Evolutionary conservation across 2,113 vertebrate genomes (phyloP).

Genomic region (Toxostoma redivivum): DNA sequence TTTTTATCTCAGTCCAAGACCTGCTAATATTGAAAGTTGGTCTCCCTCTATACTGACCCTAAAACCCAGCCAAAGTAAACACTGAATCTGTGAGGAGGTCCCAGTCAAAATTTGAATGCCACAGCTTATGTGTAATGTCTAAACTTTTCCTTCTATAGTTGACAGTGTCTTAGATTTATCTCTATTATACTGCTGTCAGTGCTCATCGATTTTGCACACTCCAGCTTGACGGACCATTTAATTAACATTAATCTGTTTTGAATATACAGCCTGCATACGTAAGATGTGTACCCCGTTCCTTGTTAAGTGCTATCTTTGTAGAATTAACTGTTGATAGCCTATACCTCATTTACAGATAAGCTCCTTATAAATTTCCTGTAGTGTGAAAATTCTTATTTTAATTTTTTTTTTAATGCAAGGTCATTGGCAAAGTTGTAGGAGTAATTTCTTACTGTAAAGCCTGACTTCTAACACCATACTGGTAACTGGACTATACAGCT

Average conservation of each 20-base stretch:
- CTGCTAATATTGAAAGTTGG: not conserved
- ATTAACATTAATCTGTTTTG: slow-evolving; percentile 65
- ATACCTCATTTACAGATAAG: slow-evolving; percentile 6
- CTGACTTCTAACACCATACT: not conserved
- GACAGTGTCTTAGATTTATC: slow-evolving; percentile 50
- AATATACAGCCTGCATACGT: slow-evolving; percentile 35
- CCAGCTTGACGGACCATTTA: slow-evolving; percentile 56
- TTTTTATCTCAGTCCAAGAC: not conserved
- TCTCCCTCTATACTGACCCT: not conserved
- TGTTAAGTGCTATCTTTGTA: not conserved
- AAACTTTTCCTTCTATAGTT: not conserved
- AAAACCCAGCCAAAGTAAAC: not conserved
- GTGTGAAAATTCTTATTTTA: not conserved
- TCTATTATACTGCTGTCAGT: slow-evolving; percentile 51
- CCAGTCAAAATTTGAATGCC: not conserved
- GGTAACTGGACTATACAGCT: slow-evolving; percentile 33
- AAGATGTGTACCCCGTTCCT: not conserved
- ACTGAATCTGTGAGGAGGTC: not conserved
- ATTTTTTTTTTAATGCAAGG: not conserved
- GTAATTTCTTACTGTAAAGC: not conserved
- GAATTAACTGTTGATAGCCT: slow-evolving; percentile 3
- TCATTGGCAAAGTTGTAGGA: not conserved
- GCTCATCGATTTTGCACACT: slow-evolving; percentile 35
- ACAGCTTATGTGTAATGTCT: not conserved
- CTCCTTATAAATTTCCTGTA: not conserved